These are phyloP conservation scores for Pollicipes pollicipes DNA, from an alignment of 1,140 invertebrate species.

Conservation along the genomic window DNA sequence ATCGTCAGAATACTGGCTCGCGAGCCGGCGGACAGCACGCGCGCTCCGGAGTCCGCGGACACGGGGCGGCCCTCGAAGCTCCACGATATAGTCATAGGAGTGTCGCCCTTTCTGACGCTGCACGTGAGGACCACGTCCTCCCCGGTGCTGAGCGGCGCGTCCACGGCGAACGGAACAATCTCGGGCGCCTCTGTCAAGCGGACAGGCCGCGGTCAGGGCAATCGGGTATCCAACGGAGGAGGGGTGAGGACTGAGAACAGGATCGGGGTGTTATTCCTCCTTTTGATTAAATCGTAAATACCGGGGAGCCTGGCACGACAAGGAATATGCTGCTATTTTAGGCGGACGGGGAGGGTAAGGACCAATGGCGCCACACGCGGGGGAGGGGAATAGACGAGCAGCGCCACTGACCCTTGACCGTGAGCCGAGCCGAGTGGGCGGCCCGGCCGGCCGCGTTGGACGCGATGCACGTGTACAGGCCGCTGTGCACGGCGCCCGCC, in stretches of 20 bases:
- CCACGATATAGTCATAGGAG: too few species aligned
- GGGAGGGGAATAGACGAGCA: too few species aligned
- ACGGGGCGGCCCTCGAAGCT: conserved; percentile 41
- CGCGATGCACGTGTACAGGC: conserved; percentile 38
- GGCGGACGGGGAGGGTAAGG: too few species aligned
- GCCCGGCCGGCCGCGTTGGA: conserved; percentile 31
- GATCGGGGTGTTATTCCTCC: too few species aligned
- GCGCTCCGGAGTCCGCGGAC: conserved; percentile 24
- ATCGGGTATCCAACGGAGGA: too few species aligned
- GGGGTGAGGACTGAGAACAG: too few species aligned
- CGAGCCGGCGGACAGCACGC: conserved; percentile 38
- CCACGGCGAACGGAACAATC: conserved; percentile 15
- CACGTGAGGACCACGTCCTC: conserved; percentile 46
- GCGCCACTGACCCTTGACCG: conserved; percentile 35
- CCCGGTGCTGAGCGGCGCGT: conserved; percentile 24
- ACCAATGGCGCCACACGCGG: too few species aligned
- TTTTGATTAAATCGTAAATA: too few species aligned
- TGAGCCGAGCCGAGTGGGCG: conserved; percentile 30
- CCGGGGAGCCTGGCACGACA: too few species aligned
- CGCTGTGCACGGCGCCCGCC: conserved; percentile 40
- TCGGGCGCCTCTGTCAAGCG: too few species aligned
- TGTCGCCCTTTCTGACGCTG: conserved; percentile 67
- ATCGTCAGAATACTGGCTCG: conserved; percentile 56
- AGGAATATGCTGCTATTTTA: too few species aligned
- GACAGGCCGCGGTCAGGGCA: too few species aligned